Conservation (phyloP, 2,888 invertebrate species). For the Lasioglossum figueresi region DNA sequence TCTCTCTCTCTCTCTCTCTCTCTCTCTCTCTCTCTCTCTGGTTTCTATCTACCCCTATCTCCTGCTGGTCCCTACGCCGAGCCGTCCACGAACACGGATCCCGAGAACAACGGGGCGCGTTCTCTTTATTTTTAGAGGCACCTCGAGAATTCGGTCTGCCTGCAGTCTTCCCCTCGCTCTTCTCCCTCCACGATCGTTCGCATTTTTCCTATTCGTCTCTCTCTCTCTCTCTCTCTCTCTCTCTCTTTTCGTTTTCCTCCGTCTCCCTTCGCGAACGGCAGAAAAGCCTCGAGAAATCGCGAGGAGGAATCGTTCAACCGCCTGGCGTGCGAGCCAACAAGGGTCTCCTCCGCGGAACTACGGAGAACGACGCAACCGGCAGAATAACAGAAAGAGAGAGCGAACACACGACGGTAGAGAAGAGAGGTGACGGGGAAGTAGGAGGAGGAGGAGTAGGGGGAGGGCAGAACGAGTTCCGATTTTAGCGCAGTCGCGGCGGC, state of each 20-base stretch:
- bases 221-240: not conserved
- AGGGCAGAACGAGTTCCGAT: constrained; percentile 74
- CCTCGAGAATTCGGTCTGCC: constrained; percentile 62
- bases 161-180: not conserved
- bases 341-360: constrained; percentile 57
- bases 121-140: constrained; percentile 72
- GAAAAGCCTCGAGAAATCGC: constrained; percentile 56
- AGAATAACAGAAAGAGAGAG: constrained; percentile 2
- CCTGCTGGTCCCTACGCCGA: not conserved
- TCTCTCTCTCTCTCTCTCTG: constrained; percentile 13
- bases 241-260: not conserved
- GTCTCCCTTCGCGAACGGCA: constrained; percentile 41
- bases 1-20: constrained; percentile 1
- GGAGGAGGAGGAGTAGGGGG: constrained; percentile 17
- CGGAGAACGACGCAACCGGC: constrained; percentile 21
- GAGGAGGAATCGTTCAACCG: constrained; percentile 62
- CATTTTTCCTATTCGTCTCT: constrained; percentile 9
- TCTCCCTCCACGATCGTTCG: not conserved
- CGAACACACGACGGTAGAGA: not conserved
- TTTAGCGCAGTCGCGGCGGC: constrained; percentile 76
- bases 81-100: constrained; percentile 43
- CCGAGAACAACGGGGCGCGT: constrained; percentile 70
- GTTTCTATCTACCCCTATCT: constrained; percentile 4
- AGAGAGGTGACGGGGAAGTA: not conserved
- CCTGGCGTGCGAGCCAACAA: constrained; percentile 31